Evolutionary conservation across 1,140 invertebrate species (phyloP), one percentile per base, ranked within the genome.

Genomic region (Hermetia illucens): DNA sequence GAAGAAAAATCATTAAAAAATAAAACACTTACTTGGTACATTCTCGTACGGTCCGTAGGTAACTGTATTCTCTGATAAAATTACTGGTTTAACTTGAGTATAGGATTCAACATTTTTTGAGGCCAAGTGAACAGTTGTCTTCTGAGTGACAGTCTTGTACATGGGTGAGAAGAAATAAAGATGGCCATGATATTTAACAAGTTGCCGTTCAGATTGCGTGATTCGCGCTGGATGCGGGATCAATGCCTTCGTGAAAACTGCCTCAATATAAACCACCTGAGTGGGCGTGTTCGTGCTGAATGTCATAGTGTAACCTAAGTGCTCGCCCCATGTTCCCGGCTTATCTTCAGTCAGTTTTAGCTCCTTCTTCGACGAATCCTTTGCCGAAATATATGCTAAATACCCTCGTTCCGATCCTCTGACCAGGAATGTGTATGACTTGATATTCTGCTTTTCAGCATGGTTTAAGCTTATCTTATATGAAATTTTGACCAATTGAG

Each of bases 161-260:
- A n/a, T n/a, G 2, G 88, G 86, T 1, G 81, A 77, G 52, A 77
- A 93, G 6, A 83, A 68, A 55, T 91, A 89, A 33, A 86, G 66
- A 51, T 83, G 92, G 21, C 87, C 90, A 38, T 63, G 71, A 51
- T 83, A 95, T 44, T 79, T 74, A 1, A 97, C 86, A 36, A 94
- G 65, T 58, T 98, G 94, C 48, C 91, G 91, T 51, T 97, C 92
- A 44, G 84, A 78, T 58, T 97, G 94, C 1, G 73, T 73, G 39
- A 98, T 94, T 49, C 79, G 69, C 13, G 74, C 75, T 1, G 94
- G 94, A 63, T 89, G 85, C 2, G 92, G 84, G 9, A 62, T 47
- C 4, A 95, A 60, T 19, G 75, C 68, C 52, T 90, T 81, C 0
- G 77, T 78, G 18, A 79, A 77, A 1, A 90, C 71, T 8, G 73